phyloP scores from a whole-genome alignment of 92 coral and sea anemone genomes.

The Meandrina meandrites region DNA sequence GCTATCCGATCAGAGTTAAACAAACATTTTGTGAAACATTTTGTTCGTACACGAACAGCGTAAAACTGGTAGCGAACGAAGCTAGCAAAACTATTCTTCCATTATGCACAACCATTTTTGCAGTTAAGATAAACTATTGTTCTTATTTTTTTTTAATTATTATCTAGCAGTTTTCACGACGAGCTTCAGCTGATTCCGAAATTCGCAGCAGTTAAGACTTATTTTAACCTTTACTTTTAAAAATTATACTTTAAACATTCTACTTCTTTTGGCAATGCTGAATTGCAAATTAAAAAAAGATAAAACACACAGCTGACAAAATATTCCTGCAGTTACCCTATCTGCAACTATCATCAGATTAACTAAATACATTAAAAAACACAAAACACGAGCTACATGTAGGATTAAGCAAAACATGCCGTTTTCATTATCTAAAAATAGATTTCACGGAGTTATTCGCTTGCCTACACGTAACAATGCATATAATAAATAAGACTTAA shows the following conservation, averaged over 20 bases:
- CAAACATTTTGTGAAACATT: background rate
- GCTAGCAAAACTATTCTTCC: background rate
- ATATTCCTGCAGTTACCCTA: background rate
- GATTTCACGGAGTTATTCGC: background rate
- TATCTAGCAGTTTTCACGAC: background rate
- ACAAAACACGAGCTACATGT: background rate
- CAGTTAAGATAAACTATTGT: background rate
- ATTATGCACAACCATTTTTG: background rate
- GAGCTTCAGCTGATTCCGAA: no score
- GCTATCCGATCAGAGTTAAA: background rate
- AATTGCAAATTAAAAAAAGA: background rate
- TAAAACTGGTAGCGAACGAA: background rate
- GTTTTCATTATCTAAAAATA: conserved; percentile 9
- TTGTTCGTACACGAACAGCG: background rate
- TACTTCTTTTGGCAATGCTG: background rate
- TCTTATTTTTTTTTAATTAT: background rate
- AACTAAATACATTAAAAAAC: conserved; percentile 22
- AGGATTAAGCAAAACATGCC: no score
- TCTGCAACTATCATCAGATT: background rate
- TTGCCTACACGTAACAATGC: conserved; percentile 4
- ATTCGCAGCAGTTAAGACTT: no score
- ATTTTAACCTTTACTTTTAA: no score
- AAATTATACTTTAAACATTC: background rate
- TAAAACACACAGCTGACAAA: background rate
- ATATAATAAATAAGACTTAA: conserved; percentile 34